Evolutionary conservation across 2,888 invertebrate genomes (phyloP), one percentile per base, ranked within the genome.

Genomic region (Netelia fuscicornis): DNA sequence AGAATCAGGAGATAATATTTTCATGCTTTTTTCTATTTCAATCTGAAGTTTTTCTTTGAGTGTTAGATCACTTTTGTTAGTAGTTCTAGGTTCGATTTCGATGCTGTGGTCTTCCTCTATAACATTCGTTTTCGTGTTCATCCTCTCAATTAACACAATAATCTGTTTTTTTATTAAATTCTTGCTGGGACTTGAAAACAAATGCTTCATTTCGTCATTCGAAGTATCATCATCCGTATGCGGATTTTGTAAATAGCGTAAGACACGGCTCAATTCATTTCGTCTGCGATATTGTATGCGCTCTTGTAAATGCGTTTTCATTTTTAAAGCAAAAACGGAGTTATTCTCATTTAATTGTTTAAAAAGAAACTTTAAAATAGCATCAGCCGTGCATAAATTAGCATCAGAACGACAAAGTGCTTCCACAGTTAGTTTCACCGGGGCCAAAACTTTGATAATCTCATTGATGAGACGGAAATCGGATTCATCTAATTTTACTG

Each of bases 221-320:
- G 30, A 30, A 30, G 30, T 30, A 30, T 30, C 30, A 30, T 30
- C 30, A 30, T 30, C 30, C 5, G 5, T 30, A 30, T 30, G 30
- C n/a, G 54, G 54, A 54, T 54, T 54, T n/a, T 54, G 54, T 17
- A 54, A 54, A 54, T 54, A 54, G 17, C 13, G 13, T 54, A 54
- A 54, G 54, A 54, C 54, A 17, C 54, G n/a, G 17, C 54, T 54
- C 54, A 54, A 54, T n/a, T 17, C 30, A 30, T 30, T 30, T 30
- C 30, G 30, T 30, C 30, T 30, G 30, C 30, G 30, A 30, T 30
- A 5, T 2, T 30, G 30, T 30, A 3, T 54, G 54, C 54, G 54
- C n/a, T 54, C 54, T 54, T 54, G 13, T 54, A 13, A 30, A 13
- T 54, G 17, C 54, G n/a, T 17, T 54, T 54, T 17, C 13, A 54